phyloP scores from a whole-genome alignment of 2,888 invertebrate genomes.

The Eupithecia vulgata region DNA sequence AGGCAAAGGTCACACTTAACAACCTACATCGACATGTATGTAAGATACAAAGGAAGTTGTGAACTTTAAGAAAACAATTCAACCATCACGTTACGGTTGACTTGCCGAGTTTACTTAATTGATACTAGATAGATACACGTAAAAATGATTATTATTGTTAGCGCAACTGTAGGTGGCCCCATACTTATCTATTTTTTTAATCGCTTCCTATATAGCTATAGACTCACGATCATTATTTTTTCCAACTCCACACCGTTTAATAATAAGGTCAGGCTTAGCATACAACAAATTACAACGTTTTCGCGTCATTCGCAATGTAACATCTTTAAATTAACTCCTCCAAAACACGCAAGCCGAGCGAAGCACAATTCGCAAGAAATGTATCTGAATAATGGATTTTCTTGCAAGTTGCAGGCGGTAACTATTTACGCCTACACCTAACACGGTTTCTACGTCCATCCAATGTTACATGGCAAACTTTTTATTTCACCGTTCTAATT shows the following conservation, averaged over 20 bases:
- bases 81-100: slow-evolving; percentile 68
- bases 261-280: slow-evolving; percentile 50
- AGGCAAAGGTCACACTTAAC: slow-evolving; percentile 56
- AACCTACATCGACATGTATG: slow-evolving; percentile 28
- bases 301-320: slow-evolving; percentile 49
- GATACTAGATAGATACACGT: slow-evolving; percentile 41
- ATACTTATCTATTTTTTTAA: slow-evolving; percentile 15
- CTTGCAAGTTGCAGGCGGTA: slow-evolving; percentile 43
- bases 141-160: slow-evolving; percentile 38
- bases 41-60: slow-evolving; percentile 58
- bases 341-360: slow-evolving; percentile 71
- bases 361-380: slow-evolving; percentile 72
- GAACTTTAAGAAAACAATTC: slow-evolving; percentile 68
- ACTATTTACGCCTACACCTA: slow-evolving; percentile 60
- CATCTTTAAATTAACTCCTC: slow-evolving; percentile 57
- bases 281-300: slow-evolving; percentile 47
- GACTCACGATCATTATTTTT: slow-evolving; percentile 21
- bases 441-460: slow-evolving; percentile 52
- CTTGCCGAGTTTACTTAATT: slow-evolving; percentile 64
- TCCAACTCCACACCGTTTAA: slow-evolving; percentile 36
- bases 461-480: slow-evolving; percentile 45
- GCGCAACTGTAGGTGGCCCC: slow-evolving; percentile 19
- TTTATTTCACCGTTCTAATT: background rate
- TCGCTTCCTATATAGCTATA: slow-evolving; percentile 25
- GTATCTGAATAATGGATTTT: slow-evolving; percentile 70